Conservation (phyloP, 2,113 vertebrate genomes). For the Plotosus lineatus region DNA sequence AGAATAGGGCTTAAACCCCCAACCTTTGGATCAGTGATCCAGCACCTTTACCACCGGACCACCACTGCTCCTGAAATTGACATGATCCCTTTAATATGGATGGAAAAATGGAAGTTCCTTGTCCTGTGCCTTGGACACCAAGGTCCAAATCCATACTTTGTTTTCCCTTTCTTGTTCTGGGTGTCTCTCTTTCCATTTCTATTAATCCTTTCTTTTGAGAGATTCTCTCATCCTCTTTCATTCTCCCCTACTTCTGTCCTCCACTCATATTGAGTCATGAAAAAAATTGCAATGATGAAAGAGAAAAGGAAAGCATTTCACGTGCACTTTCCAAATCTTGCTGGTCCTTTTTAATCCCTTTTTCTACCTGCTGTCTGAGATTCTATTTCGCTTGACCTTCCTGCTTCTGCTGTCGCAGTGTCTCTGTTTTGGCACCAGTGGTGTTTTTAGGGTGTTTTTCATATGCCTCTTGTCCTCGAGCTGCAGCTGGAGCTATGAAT, state of each 20-base stretch:
- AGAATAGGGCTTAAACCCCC: too few relatives aligned
- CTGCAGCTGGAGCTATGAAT: conserved; percentile 23
- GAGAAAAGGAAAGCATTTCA: neutral
- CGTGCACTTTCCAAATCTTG: conserved; percentile 1
- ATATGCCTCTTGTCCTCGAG: conserved; percentile 66
- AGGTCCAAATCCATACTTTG: neutral
- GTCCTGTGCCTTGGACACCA: neutral
- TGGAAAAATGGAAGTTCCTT: neutral
- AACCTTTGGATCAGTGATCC: too few relatives aligned
- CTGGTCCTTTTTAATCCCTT: conserved; percentile 59
- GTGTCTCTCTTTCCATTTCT: neutral
- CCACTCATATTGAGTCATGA: neutral
- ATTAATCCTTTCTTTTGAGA: conserved; percentile 1
- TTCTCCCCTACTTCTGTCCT: neutral
- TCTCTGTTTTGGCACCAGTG: conserved; percentile 59
- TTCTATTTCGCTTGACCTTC: conserved; percentile 51
- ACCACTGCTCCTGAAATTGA: too few relatives aligned
- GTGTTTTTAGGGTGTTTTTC: conserved; percentile 66
- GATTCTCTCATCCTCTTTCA: conserved; percentile 10
- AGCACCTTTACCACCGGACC: too few relatives aligned
- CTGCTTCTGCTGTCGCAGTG: conserved; percentile 58
- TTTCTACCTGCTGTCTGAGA: neutral
- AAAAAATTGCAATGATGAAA: too few relatives aligned
- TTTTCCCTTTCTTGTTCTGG: neutral
- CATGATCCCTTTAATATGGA: neutral